Conservation (phyloP, 2,113 vertebrate genomes). For the Tyto alba region DNA sequence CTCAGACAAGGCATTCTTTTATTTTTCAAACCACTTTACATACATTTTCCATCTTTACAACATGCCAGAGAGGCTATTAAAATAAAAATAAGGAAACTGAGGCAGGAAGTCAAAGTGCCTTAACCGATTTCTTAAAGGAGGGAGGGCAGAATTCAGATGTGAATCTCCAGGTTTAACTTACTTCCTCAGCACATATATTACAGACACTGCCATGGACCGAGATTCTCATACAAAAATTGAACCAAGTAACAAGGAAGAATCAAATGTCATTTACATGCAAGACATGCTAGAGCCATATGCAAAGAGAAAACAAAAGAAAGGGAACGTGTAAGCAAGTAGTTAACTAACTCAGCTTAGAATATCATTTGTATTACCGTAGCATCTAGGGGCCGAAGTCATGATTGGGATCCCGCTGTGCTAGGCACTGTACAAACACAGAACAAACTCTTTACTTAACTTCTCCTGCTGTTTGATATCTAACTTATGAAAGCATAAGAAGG, state of each 20-base stretch:
- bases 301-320: neutral
- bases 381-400: neutral
- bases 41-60: neutral
- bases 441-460: neutral
- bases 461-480: neutral
- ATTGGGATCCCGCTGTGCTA: constrained; percentile 5
- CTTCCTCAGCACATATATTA: neutral
- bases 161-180: neutral
- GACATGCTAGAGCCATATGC: neutral
- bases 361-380: constrained; percentile 17
- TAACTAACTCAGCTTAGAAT: neutral
- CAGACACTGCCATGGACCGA: neutral
- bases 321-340: neutral
- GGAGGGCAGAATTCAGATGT: neutral
- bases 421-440: constrained; percentile 59
- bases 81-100: neutral
- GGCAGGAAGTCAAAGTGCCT: neutral
- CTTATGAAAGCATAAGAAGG: neutral
- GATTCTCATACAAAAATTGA: neutral
- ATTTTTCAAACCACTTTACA: constrained; percentile 1
- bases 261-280: neutral
- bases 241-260: neutral
- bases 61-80: neutral
- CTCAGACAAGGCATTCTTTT: neutral
- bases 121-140: neutral